These are phyloP conservation scores for Cygnus atratus DNA, from an alignment of 2,113 vertebrate species.

Conservation along the genomic window DNA sequence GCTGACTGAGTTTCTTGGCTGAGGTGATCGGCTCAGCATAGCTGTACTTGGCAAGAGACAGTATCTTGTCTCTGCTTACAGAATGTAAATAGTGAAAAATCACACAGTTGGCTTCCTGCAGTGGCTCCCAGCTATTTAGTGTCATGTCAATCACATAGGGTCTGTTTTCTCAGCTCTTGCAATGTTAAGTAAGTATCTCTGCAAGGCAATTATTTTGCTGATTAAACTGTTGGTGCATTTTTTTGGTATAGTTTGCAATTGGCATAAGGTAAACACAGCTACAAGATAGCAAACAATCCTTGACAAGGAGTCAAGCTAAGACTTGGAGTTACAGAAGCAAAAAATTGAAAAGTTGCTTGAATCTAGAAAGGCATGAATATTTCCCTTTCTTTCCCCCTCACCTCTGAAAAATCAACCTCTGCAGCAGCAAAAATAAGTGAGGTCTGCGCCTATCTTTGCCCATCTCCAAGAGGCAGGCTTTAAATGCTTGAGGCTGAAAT, in stretches of 20 bases:
- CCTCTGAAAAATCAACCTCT: neutral
- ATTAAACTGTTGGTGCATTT: neutral
- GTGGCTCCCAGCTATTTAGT: neutral
- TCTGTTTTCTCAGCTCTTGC: neutral
- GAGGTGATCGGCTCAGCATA: neutral
- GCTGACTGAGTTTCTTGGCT: neutral
- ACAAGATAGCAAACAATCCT: neutral
- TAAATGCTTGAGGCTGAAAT: neutral
- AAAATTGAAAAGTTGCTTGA: neutral
- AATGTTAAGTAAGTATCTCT: neutral
- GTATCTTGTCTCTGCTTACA: neutral
- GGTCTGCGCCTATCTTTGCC: neutral
- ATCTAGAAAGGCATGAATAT: neutral
- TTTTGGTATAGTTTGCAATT: neutral
- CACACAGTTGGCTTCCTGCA: neutral
- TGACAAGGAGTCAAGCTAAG: neutral
- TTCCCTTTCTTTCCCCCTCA: neutral
- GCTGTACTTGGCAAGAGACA: neutral
- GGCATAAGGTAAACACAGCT: neutral
- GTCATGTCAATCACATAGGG: rapidly evolving
- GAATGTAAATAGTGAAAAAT: neutral
- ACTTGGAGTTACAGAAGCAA: neutral
- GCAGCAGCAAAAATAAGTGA: neutral
- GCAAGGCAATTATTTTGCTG: neutral
- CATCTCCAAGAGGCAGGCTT: neutral